Conservation (phyloP, 2,888 invertebrate genomes). For the Apodemia hepburni region DNA sequence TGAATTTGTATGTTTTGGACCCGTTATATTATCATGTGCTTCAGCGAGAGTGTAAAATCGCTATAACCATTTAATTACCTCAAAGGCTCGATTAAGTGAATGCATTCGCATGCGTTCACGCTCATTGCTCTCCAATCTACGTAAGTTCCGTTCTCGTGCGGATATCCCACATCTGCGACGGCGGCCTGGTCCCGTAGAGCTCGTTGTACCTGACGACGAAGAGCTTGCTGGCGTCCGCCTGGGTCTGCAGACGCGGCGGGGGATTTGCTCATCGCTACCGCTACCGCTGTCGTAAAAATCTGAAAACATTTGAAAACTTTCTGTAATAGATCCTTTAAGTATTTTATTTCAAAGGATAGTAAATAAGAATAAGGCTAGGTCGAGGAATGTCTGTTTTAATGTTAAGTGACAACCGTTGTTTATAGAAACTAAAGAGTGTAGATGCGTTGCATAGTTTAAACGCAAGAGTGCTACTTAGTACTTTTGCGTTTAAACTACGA, state of each 20-base stretch:
- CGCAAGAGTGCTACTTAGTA: no score
- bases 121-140: constrained; percentile 94
- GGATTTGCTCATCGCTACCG: constrained; percentile 57
- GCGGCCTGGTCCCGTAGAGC: constrained; percentile 61
- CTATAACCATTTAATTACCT: constrained; percentile 72
- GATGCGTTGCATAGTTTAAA: no score
- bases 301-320: constrained; percentile 37
- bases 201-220: constrained; percentile 50
- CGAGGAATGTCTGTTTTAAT: no score
- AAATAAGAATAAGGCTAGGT: no score
- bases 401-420: no score
- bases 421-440: no score
- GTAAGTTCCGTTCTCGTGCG: constrained; percentile 91
- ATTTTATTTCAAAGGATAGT: no score
- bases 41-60: neutral
- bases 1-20: no score
- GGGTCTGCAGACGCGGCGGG: constrained; percentile 48
- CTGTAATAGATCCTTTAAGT: no score
- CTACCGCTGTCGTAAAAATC: constrained; percentile 67
- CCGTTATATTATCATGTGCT: no score
- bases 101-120: constrained; percentile 96
- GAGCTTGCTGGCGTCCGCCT: constrained; percentile 49
- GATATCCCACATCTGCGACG: constrained; percentile 88
- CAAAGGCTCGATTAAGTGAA: constrained; percentile 94
- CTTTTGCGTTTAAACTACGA: no score